Evolutionary conservation across 2,888 invertebrate genomes (phyloP).

Genomic region (Tenthredo notha): DNA sequence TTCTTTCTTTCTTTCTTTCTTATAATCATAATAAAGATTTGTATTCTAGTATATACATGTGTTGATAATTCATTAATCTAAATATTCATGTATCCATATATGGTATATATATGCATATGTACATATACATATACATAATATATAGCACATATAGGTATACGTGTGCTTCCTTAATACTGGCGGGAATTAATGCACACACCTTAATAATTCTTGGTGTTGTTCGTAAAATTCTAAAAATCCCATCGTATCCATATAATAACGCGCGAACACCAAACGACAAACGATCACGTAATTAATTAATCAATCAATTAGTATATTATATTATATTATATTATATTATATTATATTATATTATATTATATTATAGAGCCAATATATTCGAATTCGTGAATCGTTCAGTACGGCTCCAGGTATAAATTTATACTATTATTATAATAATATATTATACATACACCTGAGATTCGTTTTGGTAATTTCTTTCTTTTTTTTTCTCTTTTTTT

Average conservation of each 20-base stretch:
- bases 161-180: constrained; percentile 34
- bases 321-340: constrained; percentile 17
- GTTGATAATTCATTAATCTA: constrained; percentile 42
- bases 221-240: constrained; percentile 37
- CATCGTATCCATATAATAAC: constrained; percentile 14
- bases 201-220: constrained; percentile 39
- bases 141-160: neutral
- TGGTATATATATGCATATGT: too few species aligned
- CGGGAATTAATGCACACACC: constrained; percentile 34
- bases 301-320: neutral
- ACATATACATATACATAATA: neutral
- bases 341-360: neutral
- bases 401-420: constrained; percentile 6
- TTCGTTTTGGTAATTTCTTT: neutral
- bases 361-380: constrained; percentile 26
- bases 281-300: constrained; percentile 12
- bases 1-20: neutral
- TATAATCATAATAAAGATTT: constrained; percentile 17
- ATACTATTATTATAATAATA: neutral
- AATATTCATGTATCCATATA: constrained; percentile 4
- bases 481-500: neutral
- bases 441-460: constrained; percentile 17
- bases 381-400: constrained; percentile 17
- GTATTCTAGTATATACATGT: constrained; percentile 41
- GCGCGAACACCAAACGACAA: constrained; percentile 34